Conservation (phyloP, 1,140 invertebrate genomes). For the Trichoplusia ni region DNA sequence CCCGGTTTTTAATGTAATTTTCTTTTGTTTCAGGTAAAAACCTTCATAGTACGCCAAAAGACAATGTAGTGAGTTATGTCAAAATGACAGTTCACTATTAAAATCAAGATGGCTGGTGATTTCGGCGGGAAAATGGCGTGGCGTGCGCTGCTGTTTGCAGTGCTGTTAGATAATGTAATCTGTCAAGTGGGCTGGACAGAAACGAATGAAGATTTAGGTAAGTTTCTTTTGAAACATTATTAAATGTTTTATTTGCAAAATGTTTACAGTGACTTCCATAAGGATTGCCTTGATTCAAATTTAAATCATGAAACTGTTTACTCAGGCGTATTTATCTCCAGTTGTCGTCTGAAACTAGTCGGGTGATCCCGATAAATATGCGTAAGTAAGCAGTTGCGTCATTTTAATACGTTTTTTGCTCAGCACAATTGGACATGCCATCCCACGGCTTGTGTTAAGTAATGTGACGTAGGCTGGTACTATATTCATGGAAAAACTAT, state of each 20-base stretch:
- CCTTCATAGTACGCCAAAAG: conserved; percentile 4
- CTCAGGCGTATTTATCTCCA: no score
- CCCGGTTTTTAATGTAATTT: not conserved
- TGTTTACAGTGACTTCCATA: no score
- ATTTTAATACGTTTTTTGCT: no score
- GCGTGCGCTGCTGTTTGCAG: conserved; percentile 38
- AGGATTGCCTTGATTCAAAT: no score
- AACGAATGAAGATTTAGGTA: conserved; percentile 16
- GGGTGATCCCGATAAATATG: no score
- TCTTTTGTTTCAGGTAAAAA: conserved; percentile 12
- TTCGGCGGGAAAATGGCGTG: conserved; percentile 43
- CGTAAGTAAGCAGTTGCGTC: no score
- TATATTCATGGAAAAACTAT: no score
- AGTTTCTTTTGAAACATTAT: not conserved
- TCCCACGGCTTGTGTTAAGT: no score
- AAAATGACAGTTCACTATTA: conserved; percentile 38
- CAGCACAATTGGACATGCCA: no score
- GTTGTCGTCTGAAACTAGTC: no score
- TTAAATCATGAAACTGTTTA: no score
- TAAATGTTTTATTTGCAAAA: not conserved
- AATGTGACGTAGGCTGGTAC: no score
- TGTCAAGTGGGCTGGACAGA: conserved; percentile 38
- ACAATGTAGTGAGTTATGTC: conserved; percentile 27
- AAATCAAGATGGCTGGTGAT: conserved; percentile 49
- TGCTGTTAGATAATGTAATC: conserved; percentile 35